Evolutionary conservation across 2,888 invertebrate species (phyloP).

Genomic region (Synanthedon tipuliformis): DNA sequence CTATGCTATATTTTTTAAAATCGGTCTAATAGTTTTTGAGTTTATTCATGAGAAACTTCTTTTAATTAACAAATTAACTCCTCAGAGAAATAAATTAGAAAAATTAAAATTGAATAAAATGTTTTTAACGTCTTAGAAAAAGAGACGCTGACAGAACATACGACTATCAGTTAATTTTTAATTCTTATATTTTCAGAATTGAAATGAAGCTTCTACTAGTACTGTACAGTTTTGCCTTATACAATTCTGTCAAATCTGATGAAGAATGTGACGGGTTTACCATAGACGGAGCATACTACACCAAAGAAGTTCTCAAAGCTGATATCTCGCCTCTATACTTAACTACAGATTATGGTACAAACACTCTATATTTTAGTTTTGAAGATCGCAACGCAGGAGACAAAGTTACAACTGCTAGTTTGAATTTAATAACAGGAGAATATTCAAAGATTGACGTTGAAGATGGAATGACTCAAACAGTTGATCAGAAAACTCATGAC

Average conservation of each 20-base stretch:
- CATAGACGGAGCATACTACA: constrained; percentile 27
- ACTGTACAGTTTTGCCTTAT: neutral
- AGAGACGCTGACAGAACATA: no score
- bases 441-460: constrained; percentile 27
- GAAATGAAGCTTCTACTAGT: neutral
- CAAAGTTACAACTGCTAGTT: constrained; percentile 29
- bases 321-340: constrained; percentile 39
- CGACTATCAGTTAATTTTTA: no score
- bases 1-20: no score
- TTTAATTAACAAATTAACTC: no score
- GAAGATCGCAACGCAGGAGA: constrained; percentile 25
- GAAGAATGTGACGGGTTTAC: constrained; percentile 24
- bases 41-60: no score
- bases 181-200: no score
- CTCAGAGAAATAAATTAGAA: no score
- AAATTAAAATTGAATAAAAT: no score
- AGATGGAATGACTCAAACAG: constrained; percentile 45
- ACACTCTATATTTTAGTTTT: constrained; percentile 45
- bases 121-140: no score
- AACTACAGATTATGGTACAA: constrained; percentile 33
- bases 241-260: neutral
- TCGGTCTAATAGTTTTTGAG: no score
- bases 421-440: constrained; percentile 38
- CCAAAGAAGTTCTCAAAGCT: constrained; percentile 27
- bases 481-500: constrained; percentile 26